Base-by-base conservation (phyloP, 2,888 invertebrate genomes). In the Seladonia tumulorum region DNA sequence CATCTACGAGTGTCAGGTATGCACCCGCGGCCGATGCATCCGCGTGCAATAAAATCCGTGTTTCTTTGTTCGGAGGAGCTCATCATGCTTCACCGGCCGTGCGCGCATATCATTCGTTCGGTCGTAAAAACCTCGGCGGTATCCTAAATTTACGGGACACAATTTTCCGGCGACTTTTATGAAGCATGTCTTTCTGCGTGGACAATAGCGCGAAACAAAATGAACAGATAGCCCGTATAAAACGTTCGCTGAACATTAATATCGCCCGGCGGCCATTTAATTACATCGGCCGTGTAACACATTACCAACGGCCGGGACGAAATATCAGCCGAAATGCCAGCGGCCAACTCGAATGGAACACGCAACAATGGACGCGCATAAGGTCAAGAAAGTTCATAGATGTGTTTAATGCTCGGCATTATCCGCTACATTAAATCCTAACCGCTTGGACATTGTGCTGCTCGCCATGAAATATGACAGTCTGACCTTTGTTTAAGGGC, bases 1-100 rank as follows among this genome's bases (percentile, higher is more conserved):
- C 60, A 91, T 94, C 60, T 95, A 95, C 86, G 95, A 94, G 89
- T 94, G 95, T 83, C 94, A 95, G 93, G 95, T 95, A 89, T 82
- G 70, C 39, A 4, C 45, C 25, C 25, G 47, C n/a, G 29, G 4
- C 16, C 74, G 60, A n/a, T 42, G 29, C 25, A 70, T 39, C 22
- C 18, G n/a, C 45, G 12, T 10, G 57, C 39, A 60, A 63, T 78
- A 79, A 83, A 75, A 45, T 45, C 22, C 47, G 49, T 53, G 35
- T 60, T 60, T 12, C 63, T 60, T 42, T 18, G 22, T 10, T 7
- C 66, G n/a, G 35, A 22, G 45, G 22, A 39, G 29, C 35, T 53
- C 7, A 42, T 71, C 75, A 25, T 14, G 7, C 25, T 16, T 71
- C 60, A 49, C 63, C 8, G 35, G 29, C 77, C 29, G 29, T 2